Conservation (phyloP, 1,140 invertebrate genomes). For the Andricus grossulariae region DNA sequence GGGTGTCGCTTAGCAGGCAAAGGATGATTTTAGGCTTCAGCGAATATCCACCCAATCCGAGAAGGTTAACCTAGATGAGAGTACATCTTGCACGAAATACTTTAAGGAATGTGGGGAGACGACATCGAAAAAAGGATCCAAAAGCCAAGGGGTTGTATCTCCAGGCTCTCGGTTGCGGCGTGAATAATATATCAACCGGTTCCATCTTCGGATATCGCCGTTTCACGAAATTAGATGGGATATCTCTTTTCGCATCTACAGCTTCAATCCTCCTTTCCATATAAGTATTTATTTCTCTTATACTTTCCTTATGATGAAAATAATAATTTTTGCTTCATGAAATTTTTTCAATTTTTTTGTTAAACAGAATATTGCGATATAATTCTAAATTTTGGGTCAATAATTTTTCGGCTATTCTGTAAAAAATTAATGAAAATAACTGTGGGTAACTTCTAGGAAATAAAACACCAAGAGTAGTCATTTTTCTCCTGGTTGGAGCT, state of each 20-base stretch:
- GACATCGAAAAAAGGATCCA: conserved; percentile 17
- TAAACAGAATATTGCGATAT: no score
- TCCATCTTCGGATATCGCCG: conserved; percentile 30
- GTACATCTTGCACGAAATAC: neutral
- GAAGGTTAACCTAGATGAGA: conserved; percentile 1
- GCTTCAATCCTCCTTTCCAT: neutral
- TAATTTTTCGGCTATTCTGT: neutral
- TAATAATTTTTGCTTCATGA: neutral
- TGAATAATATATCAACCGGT: conserved; percentile 26
- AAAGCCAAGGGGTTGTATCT: conserved; percentile 18
- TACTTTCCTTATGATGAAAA: neutral
- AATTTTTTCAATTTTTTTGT: no score
- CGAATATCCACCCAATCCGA: neutral
- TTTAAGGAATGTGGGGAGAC: conserved; percentile 2
- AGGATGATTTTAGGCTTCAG: neutral
- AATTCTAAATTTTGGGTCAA: neutral
- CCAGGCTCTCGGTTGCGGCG: neutral
- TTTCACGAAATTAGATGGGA: conserved; percentile 29
- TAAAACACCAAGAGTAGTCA: no score
- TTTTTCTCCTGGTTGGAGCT: no score
- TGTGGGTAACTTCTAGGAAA: no score
- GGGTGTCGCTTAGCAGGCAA: neutral
- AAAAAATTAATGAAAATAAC: no score
- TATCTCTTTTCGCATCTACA: conserved; percentile 23
- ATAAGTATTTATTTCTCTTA: neutral